These are phyloP conservation scores for Recurvirostra avosetta DNA, from an alignment of 2,113 vertebrate species.

Conservation along the genomic window DNA sequence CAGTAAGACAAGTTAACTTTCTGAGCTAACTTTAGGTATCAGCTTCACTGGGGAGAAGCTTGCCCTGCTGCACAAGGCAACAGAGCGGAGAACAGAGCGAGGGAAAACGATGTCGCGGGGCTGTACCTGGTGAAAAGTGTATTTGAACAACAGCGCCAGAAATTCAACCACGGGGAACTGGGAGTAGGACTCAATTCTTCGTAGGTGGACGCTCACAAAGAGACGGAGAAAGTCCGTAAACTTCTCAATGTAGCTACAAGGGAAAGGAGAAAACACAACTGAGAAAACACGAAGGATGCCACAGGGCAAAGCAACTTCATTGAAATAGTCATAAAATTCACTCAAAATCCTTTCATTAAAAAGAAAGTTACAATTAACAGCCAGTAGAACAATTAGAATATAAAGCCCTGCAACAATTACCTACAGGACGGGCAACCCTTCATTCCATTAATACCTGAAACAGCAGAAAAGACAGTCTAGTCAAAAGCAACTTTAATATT, in stretches of 20 bases:
- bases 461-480: conserved; percentile 73
- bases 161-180: conserved; percentile 97
- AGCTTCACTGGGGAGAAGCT: not conserved
- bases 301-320: not conserved
- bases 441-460: conserved; percentile 76
- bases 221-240: conserved; percentile 97
- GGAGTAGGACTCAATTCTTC: conserved; percentile 93
- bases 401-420: conserved; percentile 75
- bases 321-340: not conserved
- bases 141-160: conserved; percentile 93
- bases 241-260: conserved; percentile 93
- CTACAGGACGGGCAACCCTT: conserved; percentile 75
- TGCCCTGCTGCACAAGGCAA: not conserved
- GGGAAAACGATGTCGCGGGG: rapidly evolving
- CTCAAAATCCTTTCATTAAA: conserved; percentile 26
- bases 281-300: not conserved
- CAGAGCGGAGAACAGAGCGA: not conserved
- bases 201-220: conserved; percentile 94
- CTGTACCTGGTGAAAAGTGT: conserved; percentile 97
- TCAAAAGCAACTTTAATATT: conserved; percentile 73
- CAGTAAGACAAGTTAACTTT: not conserved
- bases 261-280: conserved; percentile 42
- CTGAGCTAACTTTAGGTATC: not conserved
- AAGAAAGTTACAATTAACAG: conserved; percentile 16
- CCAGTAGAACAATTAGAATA: conserved; percentile 57